These are phyloP conservation scores for Volucella zonaria DNA, from an alignment of 2,888 invertebrate genomes.

Conservation along the genomic window DNA sequence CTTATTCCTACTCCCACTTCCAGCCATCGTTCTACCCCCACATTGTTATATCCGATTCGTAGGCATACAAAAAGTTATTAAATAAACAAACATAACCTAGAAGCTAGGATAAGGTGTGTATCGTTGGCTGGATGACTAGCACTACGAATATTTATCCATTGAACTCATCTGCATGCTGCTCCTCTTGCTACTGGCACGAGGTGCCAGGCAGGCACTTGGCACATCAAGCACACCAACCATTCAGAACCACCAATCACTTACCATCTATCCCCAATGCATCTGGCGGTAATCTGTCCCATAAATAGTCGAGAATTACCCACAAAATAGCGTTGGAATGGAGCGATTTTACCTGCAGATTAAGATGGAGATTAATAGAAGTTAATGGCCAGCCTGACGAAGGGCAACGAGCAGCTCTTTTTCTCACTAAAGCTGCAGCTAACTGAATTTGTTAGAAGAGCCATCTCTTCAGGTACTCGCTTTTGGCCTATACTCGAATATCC, in stretches of 20 bases:
- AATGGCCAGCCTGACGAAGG: conserved; percentile 17
- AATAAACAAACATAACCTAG: conserved; percentile 50
- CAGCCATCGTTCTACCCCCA: neutral
- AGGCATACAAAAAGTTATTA: conserved; percentile 7
- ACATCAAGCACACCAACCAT: neutral
- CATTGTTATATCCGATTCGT: neutral
- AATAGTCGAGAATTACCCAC: conserved; percentile 46
- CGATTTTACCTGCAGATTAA: conserved; percentile 54
- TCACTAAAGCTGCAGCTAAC: conserved; percentile 14
- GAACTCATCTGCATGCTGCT: conserved; percentile 1
- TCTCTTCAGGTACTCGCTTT: neutral
- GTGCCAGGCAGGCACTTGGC: neutral
- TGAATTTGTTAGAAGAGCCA: conserved; percentile 33
- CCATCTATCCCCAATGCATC: conserved; percentile 28
- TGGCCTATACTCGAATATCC: conserved; percentile 2
- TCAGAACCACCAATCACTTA: conserved; percentile 10
- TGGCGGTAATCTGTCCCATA: conserved; percentile 62
- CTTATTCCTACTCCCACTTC: conserved; percentile 13
- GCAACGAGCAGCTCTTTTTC: neutral
- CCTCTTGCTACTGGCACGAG: neutral
- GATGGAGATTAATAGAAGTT: conserved; percentile 56
- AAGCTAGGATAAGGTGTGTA: conserved; percentile 4
- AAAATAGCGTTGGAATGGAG: conserved; percentile 4
- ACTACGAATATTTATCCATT: conserved; percentile 8
- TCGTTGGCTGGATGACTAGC: conserved; percentile 27